Evolutionary conservation across 2,113 vertebrate species (phyloP).

Genomic region (Sylvia atricapilla): DNA sequence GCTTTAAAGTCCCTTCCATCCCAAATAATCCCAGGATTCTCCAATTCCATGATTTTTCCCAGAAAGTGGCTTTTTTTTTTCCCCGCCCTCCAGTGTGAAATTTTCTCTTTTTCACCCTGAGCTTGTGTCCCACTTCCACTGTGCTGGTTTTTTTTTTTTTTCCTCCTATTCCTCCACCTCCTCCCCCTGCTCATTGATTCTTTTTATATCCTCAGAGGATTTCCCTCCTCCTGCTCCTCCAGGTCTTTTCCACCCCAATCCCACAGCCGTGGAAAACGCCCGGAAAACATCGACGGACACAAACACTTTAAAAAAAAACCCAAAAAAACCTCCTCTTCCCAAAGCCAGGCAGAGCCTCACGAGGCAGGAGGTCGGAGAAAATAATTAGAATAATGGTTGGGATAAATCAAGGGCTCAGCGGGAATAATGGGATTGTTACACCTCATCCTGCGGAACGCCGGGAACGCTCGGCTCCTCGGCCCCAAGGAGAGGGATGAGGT

Average conservation of each 20-base stretch:
- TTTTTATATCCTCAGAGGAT: slow-evolving; percentile 4
- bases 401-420: slow-evolving; percentile 57
- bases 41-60: not conserved
- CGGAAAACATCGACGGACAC: rapidly evolving
- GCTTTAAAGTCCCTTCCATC: not conserved
- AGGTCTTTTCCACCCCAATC: not conserved
- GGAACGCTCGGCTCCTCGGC: not conserved
- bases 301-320: not conserved
- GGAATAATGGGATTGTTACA: slow-evolving; percentile 55
- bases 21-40: not conserved
- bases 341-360: not conserved
- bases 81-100: not conserved
- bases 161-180: not conserved
- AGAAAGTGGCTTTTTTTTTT: not conserved
- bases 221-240: not conserved
- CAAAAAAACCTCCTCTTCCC: not conserved
- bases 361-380: slow-evolving; percentile 23
- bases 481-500: not conserved
- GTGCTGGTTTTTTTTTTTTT: no score
- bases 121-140: rapidly evolving
- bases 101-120: not conserved
- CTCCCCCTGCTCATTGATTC: not conserved
- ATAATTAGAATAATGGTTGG: slow-evolving; percentile 56
- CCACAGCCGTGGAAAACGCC: not conserved
- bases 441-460: slow-evolving; percentile 39